phyloP scores from a whole-genome alignment of 2,888 invertebrate genomes.

The Drosophila meridiana region DNA sequence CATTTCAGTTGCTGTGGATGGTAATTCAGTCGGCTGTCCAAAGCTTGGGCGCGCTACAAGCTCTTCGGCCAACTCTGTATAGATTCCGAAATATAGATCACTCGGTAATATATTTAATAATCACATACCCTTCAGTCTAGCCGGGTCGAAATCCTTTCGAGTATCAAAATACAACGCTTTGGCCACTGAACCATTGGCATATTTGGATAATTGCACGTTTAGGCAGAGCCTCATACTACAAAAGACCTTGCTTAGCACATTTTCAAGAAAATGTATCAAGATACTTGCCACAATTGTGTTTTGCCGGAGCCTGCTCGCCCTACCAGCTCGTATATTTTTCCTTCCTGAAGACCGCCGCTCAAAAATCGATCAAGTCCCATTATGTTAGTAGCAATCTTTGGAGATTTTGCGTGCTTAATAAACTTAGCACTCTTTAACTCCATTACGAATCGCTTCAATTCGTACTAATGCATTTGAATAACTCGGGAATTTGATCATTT shows the following conservation, averaged over 20 bases:
- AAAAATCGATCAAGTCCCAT: conserved; percentile 41
- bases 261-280: neutral
- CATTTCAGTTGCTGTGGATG: conserved; percentile 29
- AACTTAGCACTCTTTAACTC: conserved; percentile 2
- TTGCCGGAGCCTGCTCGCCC: conserved; percentile 62
- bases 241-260: neutral
- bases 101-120: neutral
- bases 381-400: conserved; percentile 47
- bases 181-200: conserved; percentile 37
- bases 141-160: conserved; percentile 50
- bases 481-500: neutral
- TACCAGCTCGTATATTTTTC: conserved; percentile 54
- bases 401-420: neutral
- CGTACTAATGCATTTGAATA: neutral
- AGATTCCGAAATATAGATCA: neutral
- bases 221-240: conserved; percentile 58
- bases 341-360: conserved; percentile 51
- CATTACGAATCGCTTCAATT: conserved; percentile 3
- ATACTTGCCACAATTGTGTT: conserved; percentile 59
- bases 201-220: conserved; percentile 48
- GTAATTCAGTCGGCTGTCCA: neutral
- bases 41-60: conserved; percentile 19
- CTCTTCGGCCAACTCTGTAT: conserved; percentile 42
- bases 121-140: conserved; percentile 41
- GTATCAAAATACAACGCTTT: conserved; percentile 64